Base-by-base conservation (phyloP, 2,113 vertebrate genomes). In the Excalfactoria chinensis region DNA sequence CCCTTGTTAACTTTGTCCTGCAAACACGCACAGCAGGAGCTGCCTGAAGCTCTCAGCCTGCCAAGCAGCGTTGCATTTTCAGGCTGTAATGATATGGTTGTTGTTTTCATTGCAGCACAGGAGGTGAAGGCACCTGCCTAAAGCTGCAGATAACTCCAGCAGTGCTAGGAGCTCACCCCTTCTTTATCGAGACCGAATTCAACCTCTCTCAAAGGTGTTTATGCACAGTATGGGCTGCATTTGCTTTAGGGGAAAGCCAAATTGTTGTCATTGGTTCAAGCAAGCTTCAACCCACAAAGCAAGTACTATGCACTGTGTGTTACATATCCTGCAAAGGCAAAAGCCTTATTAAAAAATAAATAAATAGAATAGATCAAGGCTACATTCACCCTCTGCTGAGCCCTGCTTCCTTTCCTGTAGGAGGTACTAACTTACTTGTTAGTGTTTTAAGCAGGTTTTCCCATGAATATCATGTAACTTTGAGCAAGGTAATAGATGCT, bases 381-480 rank as follows among this genome's bases (percentile, higher is more conserved):
- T 67, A 72, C 9, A 5, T 46, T 7, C 37, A 48, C 44, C 25
- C 19, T 51, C 56, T 60, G 49, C 56, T 48, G 72, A 74, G 40
- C 20, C 22, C 68, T 35, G 12, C 6, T 22, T 3, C 13, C 5
- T 18, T 76, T 28, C 23, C 0, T 51, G 90, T 23, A 80, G 78
- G 48, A 90, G 83, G 55, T 46, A 75, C 67, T 70, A 53, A 70
- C 56, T 58, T 74, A 13, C 53, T 70, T 80, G 64, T 89, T 68
- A 71, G 68, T 43, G 83, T 63, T 92, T 80, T 41, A 62, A 76
- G 41, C 68, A 87, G 73, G 46, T 84, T 90, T 94, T 94, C 86
- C 73, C 86, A 90, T 87, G 87, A 71, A 84, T 90, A 92, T 92
- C 93, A 80, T 53, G 43, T 92, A 72, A 90, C 83, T 53, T 22